phyloP scores from a whole-genome alignment of 2,797 vertebrate genomes.

The Mus spretus region DNA sequence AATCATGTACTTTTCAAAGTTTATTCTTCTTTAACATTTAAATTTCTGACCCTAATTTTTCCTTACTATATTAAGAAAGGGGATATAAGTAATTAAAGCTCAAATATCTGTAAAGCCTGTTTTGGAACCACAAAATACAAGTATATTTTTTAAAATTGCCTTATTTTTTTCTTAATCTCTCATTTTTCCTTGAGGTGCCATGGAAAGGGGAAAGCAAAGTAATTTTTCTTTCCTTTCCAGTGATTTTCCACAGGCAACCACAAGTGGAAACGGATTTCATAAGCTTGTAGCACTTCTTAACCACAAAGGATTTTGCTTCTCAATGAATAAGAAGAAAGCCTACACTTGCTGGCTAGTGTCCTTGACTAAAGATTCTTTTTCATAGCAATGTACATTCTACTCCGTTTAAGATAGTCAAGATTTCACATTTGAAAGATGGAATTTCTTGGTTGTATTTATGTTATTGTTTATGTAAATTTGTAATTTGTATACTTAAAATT shows the following conservation, averaged over 20 bases:
- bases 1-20: slow-evolving; percentile 24
- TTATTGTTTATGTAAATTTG: neutral
- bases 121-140: slow-evolving; percentile 29
- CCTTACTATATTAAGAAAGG: slow-evolving; percentile 54
- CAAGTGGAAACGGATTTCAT: slow-evolving; percentile 56
- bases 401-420: neutral
- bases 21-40: neutral
- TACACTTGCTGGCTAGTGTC: slow-evolving; percentile 38
- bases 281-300: slow-evolving; percentile 54
- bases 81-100: slow-evolving; percentile 51
- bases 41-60: slow-evolving; percentile 30
- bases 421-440: neutral
- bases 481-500: neutral
- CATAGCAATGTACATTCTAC: rapidly evolving
- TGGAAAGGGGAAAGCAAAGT: slow-evolving; percentile 26
- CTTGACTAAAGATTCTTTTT: neutral
- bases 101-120: slow-evolving; percentile 31
- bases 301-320: neutral
- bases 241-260: slow-evolving; percentile 52
- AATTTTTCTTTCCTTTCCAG: slow-evolving; percentile 50
- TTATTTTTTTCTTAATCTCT: slow-evolving; percentile 63
- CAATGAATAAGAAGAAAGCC: slow-evolving; percentile 2
- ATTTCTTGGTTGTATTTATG: neutral
- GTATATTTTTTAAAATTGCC: slow-evolving; percentile 33
- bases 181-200: neutral